A percentile compares a stretch with the other conserved stretches of the same genome.
phyloP scores from a whole-genome alignment of 2,797 vertebrate species.

The Enteromius mattozi region DNA sequence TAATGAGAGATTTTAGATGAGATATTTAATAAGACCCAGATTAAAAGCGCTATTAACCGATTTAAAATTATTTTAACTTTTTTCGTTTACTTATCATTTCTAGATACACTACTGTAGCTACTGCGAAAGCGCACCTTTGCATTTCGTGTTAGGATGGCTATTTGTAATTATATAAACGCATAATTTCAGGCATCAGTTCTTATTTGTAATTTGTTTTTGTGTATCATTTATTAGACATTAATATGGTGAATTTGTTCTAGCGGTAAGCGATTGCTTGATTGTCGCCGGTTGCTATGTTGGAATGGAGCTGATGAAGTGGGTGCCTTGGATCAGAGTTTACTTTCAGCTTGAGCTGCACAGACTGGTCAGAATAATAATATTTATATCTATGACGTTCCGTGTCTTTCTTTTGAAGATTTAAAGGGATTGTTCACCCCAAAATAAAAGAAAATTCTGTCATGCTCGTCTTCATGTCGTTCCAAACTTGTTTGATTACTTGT shows the following conservation, averaged over 20 bases:
- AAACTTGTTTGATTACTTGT: background rate
- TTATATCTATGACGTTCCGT: background rate
- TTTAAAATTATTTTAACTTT: background rate
- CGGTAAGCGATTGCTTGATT: background rate
- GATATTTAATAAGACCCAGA: background rate
- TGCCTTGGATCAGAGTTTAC: slow-evolving; percentile 7
- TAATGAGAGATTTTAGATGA: background rate
- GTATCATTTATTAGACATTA: background rate
- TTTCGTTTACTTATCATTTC: background rate
- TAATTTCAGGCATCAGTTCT: background rate
- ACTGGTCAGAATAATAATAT: background rate
- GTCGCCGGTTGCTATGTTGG: background rate
- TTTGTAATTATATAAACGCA: background rate
- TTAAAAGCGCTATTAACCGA: background rate
- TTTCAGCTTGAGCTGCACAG: slow-evolving; percentile 17
- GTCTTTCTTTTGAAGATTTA: background rate
- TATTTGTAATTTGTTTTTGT: background rate
- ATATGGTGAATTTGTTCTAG: background rate
- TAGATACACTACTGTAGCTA: background rate
- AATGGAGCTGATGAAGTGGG: background rate
- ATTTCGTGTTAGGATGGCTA: background rate
- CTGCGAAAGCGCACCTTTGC: background rate
- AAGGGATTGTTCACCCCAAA: background rate
- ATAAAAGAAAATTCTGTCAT: background rate
- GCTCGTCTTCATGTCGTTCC: background rate